phyloP scores from a whole-genome alignment of 2,888 invertebrate genomes.

The Sclerodermus sp. region DNA sequence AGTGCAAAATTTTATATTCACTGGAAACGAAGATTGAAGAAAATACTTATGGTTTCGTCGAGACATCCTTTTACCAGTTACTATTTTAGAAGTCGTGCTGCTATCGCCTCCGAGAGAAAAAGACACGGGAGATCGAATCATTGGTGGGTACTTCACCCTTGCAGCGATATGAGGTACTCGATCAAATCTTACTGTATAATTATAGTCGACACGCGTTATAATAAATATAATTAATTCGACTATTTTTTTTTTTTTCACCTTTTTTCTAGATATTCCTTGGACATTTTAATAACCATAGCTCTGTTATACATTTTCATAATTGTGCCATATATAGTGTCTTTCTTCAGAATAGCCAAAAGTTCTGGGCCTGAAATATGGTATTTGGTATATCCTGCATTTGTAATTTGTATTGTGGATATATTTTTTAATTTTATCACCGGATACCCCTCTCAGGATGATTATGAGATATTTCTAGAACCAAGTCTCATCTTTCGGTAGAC shows the following conservation, averaged over 20 bases:
- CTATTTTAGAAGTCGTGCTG: conserved; percentile 46
- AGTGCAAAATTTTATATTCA: conserved; percentile 39
- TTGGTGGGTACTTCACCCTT: conserved; percentile 54
- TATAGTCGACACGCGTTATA: no score
- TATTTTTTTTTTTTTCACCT: neutral
- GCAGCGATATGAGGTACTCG: conserved; percentile 44
- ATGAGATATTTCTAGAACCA: conserved; percentile 40
- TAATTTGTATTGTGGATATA: conserved; percentile 40
- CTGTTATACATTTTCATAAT: conserved; percentile 37
- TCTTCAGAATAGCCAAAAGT: conserved; percentile 32
- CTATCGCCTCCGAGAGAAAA: conserved; percentile 48
- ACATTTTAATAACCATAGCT: conserved; percentile 40
- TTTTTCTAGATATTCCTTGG: conserved; percentile 40
- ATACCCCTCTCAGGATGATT: conserved; percentile 31
- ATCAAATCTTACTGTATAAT: no score
- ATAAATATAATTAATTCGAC: neutral
- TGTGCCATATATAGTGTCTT: conserved; percentile 37
- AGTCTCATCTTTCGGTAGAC: conserved; percentile 32
- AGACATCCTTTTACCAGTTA: conserved; percentile 40
- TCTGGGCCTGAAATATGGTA: conserved; percentile 13
- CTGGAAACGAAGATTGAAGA: conserved; percentile 42
- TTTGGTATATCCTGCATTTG: conserved; percentile 30
- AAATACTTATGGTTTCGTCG: conserved; percentile 42
- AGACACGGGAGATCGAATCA: conserved; percentile 40
- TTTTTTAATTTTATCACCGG: conserved; percentile 50